phyloP scores from a whole-genome alignment of 2,113 vertebrate genomes.

The Rhea pennata region DNA sequence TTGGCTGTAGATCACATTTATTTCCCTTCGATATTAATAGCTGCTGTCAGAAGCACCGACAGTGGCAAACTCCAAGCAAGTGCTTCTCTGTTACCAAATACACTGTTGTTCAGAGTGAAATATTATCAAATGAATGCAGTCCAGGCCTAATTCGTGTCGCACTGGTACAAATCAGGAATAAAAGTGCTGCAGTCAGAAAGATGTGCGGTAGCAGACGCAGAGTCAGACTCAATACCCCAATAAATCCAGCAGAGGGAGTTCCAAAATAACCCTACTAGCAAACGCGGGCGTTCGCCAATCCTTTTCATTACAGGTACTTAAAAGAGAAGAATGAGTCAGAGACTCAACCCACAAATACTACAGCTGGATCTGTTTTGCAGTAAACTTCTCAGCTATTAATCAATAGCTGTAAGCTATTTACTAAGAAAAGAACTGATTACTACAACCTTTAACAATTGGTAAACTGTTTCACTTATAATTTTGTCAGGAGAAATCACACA shows the following conservation, averaged over 20 bases:
- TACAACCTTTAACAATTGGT: background rate
- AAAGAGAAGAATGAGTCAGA: background rate
- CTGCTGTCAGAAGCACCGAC: background rate
- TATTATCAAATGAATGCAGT: background rate
- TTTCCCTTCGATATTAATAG: background rate
- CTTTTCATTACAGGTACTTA: background rate
- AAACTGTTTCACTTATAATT: background rate
- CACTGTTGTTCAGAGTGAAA: background rate
- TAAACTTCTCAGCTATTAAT: background rate
- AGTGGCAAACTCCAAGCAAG: background rate
- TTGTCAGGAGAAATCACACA: background rate
- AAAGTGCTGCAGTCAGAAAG: background rate
- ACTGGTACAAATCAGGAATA: background rate
- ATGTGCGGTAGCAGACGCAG: fast-evolving
- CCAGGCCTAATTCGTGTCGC: background rate
- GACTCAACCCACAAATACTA: background rate
- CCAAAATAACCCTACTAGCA: background rate
- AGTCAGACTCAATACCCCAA: background rate
- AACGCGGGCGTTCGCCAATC: fast-evolving
- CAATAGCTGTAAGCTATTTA: background rate
- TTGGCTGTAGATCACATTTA: background rate
- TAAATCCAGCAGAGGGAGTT: background rate
- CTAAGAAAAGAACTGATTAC: background rate
- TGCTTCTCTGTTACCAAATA: background rate
- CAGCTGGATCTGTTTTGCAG: background rate